Evolutionary conservation across 2,797 vertebrate species (phyloP).

Genomic region (Acanthurus tractus): DNA sequence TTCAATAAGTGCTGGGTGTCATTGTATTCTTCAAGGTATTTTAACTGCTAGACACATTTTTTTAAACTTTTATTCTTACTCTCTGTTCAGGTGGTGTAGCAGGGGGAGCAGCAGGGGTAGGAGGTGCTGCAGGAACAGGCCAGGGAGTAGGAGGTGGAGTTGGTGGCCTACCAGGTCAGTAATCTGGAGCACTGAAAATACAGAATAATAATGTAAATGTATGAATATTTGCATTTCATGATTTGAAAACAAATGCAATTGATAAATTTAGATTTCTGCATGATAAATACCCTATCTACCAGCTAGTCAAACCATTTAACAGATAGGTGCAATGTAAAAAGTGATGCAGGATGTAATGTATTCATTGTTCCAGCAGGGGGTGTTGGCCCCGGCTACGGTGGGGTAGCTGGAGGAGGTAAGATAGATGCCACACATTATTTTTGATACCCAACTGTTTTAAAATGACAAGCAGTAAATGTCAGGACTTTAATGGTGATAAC

Average conservation of each 20-base stretch:
- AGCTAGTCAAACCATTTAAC: neutral
- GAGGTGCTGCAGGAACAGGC: constrained; percentile 54
- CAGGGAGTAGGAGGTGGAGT: constrained; percentile 58
- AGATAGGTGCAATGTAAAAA: neutral
- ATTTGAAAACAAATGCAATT: constrained; percentile 18
- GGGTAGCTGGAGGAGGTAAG: constrained; percentile 75
- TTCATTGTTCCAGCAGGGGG: constrained; percentile 68
- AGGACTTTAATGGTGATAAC: neutral
- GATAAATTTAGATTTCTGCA: neutral
- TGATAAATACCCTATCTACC: neutral
- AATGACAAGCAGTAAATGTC: neutral
- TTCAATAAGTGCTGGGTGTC: neutral
- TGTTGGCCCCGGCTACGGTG: constrained; percentile 72
- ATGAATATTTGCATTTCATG: neutral
- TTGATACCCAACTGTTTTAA: neutral
- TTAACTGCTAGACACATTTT: constrained; percentile 2
- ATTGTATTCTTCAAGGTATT: neutral
- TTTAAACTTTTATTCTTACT: constrained; percentile 9
- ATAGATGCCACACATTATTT: neutral
- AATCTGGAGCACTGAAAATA: neutral
- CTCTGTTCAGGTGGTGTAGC: constrained; percentile 46
- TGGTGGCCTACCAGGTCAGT: constrained; percentile 63
- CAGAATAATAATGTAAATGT: neutral
- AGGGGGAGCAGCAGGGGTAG: constrained; percentile 60
- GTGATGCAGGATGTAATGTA: constrained; percentile 49